Conservation (phyloP, 2,888 invertebrate species). For the Leucozona laternaria region DNA sequence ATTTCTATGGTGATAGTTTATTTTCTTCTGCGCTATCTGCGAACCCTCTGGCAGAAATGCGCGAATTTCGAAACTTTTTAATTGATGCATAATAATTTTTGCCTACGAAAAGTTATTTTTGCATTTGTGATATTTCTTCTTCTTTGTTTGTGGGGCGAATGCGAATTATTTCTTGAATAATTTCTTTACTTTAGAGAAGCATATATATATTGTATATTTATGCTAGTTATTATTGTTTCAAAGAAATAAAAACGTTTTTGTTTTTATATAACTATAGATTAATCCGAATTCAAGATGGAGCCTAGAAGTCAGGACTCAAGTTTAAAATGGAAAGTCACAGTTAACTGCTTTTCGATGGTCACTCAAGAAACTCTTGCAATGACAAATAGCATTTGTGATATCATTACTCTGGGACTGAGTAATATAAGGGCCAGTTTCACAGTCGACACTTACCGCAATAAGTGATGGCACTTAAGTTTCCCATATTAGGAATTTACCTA, state of each 20-base stretch:
- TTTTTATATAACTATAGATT: not conserved
- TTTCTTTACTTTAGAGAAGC: conserved; percentile 23
- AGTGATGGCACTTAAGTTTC: too few species aligned
- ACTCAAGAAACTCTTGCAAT: conserved; percentile 20
- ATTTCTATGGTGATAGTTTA: conserved; percentile 33
- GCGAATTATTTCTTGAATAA: conserved; percentile 57
- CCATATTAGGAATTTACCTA: too few species aligned
- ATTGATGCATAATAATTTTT: conserved; percentile 69
- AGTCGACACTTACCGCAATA: too few species aligned
- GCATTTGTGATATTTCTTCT: conserved; percentile 39
- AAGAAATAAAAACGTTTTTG: conserved; percentile 12
- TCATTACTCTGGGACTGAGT: conserved; percentile 24
- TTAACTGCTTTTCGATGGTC: conserved; percentile 54
- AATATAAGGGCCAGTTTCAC: too few species aligned
- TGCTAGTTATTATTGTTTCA: conserved; percentile 40
- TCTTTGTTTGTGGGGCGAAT: not conserved
- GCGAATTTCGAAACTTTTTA: conserved; percentile 62
- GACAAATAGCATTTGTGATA: conserved; percentile 45
- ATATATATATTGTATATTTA: not conserved
- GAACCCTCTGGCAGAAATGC: conserved; percentile 17
- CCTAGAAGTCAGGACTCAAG: conserved; percentile 3
- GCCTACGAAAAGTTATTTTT: conserved; percentile 53
- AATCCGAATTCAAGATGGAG: conserved; percentile 40
- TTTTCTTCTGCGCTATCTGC: conserved; percentile 8
- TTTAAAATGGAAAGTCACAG: conserved; percentile 44